Evolutionary conservation across 2,113 vertebrate genomes (phyloP).

Genomic region (Todiramphus saurophagus): DNA sequence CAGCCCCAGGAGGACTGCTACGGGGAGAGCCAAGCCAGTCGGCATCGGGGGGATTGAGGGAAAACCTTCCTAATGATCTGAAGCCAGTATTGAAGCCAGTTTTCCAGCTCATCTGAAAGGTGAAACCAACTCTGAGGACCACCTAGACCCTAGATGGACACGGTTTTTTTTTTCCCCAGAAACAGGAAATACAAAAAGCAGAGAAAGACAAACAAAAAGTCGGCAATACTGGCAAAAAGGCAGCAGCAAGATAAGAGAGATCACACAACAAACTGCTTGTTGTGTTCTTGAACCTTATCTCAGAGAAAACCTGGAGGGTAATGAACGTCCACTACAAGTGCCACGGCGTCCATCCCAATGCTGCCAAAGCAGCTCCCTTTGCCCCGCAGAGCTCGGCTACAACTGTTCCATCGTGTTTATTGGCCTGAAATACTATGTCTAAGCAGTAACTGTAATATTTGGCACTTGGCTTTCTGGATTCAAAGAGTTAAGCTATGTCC

Average conservation of each 20-base stretch:
- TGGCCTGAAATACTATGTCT: not conserved
- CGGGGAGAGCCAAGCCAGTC: not conserved
- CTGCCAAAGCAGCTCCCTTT: not conserved
- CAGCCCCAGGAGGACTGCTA: rapidly evolving
- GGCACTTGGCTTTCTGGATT: conserved; percentile 37
- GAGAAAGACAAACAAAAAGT: conserved; percentile 38
- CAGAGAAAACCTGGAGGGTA: not conserved
- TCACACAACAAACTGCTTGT: not conserved
- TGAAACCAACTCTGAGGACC: conserved; percentile 31
- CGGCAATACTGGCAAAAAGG: conserved; percentile 39
- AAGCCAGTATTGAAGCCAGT: not conserved
- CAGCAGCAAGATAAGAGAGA: not conserved
- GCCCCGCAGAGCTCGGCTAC: rapidly evolving
- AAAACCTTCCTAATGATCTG: not conserved
- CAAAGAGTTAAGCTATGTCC: conserved; percentile 77
- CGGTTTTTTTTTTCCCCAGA: not conserved
- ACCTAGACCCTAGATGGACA: not conserved
- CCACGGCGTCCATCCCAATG: rapidly evolving
- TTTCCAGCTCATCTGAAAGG: conserved; percentile 33
- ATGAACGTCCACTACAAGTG: rapidly evolving
- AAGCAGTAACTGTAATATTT: not conserved
- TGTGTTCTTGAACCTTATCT: not conserved
- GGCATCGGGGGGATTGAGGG: not conserved
- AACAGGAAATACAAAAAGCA: conserved; percentile 48
- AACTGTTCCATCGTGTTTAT: not conserved